phyloP scores from a whole-genome alignment of 2,888 invertebrate genomes.

The Heteropelma amictum region DNA sequence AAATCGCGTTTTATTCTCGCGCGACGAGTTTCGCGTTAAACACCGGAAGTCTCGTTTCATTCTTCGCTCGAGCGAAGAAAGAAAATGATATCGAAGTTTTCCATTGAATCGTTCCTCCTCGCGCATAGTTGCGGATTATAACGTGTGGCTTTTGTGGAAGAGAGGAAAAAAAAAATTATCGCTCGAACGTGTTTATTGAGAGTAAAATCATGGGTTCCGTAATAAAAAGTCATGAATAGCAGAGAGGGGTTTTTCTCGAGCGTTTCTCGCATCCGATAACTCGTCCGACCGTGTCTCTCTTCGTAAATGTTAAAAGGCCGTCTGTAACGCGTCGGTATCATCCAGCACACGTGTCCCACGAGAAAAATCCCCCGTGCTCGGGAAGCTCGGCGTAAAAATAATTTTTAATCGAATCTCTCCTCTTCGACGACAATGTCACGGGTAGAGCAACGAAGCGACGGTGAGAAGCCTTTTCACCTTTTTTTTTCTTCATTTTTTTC shows the following conservation, averaged over 20 bases:
- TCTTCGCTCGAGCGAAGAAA: no score
- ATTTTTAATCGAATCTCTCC: slow-evolving; percentile 19
- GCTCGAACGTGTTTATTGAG: no score
- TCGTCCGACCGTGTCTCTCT: not conserved
- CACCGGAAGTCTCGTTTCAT: no score
- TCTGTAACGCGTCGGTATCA: slow-evolving; percentile 12
- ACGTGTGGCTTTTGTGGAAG: no score
- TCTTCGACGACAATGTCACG: slow-evolving; percentile 8
- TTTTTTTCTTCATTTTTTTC: slow-evolving; percentile 58
- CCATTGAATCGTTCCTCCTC: no score
- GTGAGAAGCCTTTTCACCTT: not conserved
- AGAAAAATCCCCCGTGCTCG: not conserved
- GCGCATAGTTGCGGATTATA: no score
- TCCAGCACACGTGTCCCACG: not conserved
- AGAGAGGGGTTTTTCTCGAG: not conserved
- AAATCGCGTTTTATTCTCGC: no score
- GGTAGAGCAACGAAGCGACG: slow-evolving; percentile 9
- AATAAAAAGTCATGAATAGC: no score
- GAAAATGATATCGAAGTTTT: no score
- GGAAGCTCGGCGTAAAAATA: not conserved
- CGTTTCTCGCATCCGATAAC: slow-evolving; percentile 1
- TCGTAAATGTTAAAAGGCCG: slow-evolving; percentile 45
- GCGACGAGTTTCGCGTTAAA: no score
- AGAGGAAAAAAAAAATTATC: no score
- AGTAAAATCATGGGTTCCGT: not conserved